Conservation (phyloP, 1,140 invertebrate genomes). For the Leptinotarsa undecemlineata region DNA sequence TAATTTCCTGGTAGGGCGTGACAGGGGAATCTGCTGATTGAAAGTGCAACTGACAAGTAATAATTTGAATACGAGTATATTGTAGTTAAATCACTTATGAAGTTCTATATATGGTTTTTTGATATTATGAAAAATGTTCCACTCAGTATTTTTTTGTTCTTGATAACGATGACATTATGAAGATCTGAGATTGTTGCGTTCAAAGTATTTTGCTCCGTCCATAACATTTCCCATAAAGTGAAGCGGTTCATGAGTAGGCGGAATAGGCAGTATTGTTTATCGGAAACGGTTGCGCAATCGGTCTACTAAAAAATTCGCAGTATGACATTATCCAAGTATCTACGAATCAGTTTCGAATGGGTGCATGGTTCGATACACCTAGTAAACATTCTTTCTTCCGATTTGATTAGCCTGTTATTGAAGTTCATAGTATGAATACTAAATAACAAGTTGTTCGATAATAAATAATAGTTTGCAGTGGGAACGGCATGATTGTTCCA, state of each 20-base stretch:
- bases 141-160: too few species aligned
- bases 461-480: neutral
- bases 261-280: neutral
- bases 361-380: neutral
- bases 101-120: too few species aligned
- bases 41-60: too few species aligned
- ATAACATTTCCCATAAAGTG: neutral
- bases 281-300: neutral
- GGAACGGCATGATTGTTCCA: too few species aligned
- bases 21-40: too few species aligned
- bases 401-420: neutral
- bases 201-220: neutral
- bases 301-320: neutral
- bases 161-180: too few species aligned
- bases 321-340: conserved; percentile 1
- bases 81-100: too few species aligned
- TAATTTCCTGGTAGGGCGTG: too few species aligned
- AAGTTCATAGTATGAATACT: neutral
- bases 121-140: too few species aligned
- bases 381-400: neutral
- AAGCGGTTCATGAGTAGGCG: neutral
- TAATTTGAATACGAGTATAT: too few species aligned
- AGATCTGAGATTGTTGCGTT: too few species aligned
- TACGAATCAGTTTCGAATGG: neutral
- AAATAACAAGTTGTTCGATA: neutral